Evolutionary conservation across 1,140 invertebrate species (phyloP).

Genomic region (Rhopalosiphum padi): DNA sequence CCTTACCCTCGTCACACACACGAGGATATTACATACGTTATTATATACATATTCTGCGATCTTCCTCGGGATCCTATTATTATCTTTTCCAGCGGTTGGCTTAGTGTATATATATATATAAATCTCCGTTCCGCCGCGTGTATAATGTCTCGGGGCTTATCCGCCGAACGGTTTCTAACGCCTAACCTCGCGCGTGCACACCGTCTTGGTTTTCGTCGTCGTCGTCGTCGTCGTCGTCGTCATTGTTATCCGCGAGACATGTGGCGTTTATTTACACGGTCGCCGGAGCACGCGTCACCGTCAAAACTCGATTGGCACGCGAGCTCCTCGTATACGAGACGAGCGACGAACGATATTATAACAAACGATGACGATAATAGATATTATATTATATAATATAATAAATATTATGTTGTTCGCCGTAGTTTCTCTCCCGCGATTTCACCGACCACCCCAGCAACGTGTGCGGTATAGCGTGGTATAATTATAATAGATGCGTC

Average conservation of each 20-base stretch:
- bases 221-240: not conserved
- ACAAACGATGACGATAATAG: not conserved
- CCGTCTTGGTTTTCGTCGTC: not conserved
- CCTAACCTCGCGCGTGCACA: not conserved
- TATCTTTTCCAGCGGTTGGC: slow-evolving; percentile 30
- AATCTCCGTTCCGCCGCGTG: not conserved
- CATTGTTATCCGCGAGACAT: slow-evolving; percentile 23
- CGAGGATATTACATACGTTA: not conserved
- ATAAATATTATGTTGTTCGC: not conserved
- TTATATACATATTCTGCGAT: not conserved
- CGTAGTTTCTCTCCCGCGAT: not conserved
- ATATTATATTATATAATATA: not conserved
- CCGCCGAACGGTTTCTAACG: not conserved
- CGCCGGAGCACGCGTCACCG: not conserved
- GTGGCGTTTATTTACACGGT: slow-evolving; percentile 40
- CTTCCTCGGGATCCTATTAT: slow-evolving; percentile 35
- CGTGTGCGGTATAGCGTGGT: not conserved
- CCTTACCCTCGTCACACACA: not conserved
- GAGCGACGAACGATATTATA: not conserved
- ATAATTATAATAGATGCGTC: not conserved
- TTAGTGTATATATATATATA: not conserved
- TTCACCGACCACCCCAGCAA: not conserved
- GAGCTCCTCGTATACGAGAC: not conserved
- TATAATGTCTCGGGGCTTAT: slow-evolving; percentile 21
- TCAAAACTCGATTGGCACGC: not conserved